These are phyloP conservation scores for Lepus europaeus DNA, from an alignment of 2,113 vertebrate genomes.

Conservation along the genomic window DNA sequence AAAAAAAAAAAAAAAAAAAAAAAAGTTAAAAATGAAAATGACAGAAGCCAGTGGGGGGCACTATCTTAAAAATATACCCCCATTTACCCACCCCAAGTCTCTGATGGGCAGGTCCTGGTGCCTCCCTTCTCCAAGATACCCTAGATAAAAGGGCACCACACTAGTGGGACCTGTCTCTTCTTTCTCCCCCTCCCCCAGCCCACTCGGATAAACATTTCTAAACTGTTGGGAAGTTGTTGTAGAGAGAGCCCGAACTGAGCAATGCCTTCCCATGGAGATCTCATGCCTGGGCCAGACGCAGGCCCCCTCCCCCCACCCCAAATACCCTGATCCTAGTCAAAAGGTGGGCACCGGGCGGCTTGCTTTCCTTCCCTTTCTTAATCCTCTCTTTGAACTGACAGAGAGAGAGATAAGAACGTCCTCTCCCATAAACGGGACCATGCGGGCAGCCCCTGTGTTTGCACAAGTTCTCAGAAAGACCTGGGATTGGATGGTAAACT, in stretches of 20 bases:
- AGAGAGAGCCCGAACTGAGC: background rate
- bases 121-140: background rate
- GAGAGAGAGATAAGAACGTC: background rate
- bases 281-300: too few relatives aligned
- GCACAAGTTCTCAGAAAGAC: background rate
- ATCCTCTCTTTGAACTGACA: background rate
- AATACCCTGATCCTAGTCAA: background rate
- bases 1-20: too few relatives aligned
- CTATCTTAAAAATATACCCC: background rate
- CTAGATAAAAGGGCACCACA: background rate
- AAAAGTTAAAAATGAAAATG: conserved; percentile 42
- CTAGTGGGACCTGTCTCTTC: accelerated
- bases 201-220: background rate
- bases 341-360: background rate
- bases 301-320: background rate
- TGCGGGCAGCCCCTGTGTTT: conserved; percentile 38
- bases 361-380: background rate
- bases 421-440: background rate
- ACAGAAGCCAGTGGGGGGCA: background rate
- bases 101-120: background rate
- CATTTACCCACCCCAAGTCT: background rate
- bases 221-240: conserved; percentile 16
- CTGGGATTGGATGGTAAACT: conserved; percentile 11
- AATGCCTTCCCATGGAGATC: background rate
- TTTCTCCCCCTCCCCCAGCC: background rate